Base-by-base conservation (phyloP, 2,888 invertebrate species). In the Euplexia lucipara region DNA sequence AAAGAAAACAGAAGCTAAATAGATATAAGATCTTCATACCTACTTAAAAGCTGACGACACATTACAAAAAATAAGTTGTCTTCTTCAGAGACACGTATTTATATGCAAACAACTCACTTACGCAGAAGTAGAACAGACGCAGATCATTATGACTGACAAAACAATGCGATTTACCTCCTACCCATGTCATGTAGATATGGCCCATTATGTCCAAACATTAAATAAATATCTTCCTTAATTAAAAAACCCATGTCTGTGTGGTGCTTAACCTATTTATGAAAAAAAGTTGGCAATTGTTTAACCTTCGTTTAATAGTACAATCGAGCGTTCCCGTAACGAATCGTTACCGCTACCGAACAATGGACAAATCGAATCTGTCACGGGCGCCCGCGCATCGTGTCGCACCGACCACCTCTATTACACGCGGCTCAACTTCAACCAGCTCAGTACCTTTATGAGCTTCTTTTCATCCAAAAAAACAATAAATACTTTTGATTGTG, bases 321-420 rank as follows among this genome's bases (percentile, higher is more conserved):
- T 26, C 69, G 73, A 69, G 22, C 70, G 67, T 76, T 63, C 67
- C 61, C 83, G 88, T 82, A 88, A 89, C 91, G 88, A 88, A 88
- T 90, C 87, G 90, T 90, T 91, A 89, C 79, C 83, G 83, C 81
- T 82, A 79, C 86, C 81, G 86, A 86, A 89, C 89, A 91, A 89
- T 87, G 86, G 86, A 90, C 91, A 90, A 92, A 92, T 91, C 85
- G 90, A 88, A 90, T 90, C 86, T 90, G 89, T 89, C 88, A 89
- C 87, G 90, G 85, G 80, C 83, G 84, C 82, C 63, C 74, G 84
- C 85, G 82, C 89, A 81, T 79, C 53, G 60, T 66, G 58, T 16
- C 42, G 16, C 63, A 60, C 63, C 41, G 58, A 12, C 52, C 65
- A 77, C 52, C 78, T 58, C 60, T 77, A 47, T 58, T 70, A 67